These are phyloP conservation scores for Asarcornis scutulata DNA, from an alignment of 2,113 vertebrate genomes.

Conservation along the genomic window DNA sequence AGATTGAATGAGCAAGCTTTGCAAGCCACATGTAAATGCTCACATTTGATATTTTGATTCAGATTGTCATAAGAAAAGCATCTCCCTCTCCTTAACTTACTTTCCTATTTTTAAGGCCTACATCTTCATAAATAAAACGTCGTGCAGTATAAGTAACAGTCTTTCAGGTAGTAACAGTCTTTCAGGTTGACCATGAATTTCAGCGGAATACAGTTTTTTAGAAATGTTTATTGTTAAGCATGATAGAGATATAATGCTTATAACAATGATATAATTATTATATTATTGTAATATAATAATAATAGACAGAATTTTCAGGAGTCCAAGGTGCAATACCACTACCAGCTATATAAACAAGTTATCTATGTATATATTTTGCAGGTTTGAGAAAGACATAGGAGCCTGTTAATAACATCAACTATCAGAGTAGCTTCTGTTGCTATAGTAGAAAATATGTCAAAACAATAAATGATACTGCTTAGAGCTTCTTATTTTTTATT, in stretches of 20 bases:
- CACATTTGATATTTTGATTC: neutral
- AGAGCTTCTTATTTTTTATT: neutral
- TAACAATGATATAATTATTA: too few relatives aligned
- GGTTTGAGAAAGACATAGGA: neutral
- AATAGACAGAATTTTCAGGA: neutral
- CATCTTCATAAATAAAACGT: neutral
- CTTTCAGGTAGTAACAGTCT: neutral
- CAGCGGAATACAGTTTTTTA: neutral
- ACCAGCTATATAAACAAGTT: neutral
- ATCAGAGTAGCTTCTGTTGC: neutral
- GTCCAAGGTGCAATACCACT: neutral
- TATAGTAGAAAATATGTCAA: neutral
- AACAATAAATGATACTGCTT: neutral
- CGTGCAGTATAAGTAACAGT: neutral
- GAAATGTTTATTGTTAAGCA: neutral
- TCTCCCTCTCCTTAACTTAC: neutral
- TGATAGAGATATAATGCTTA: neutral
- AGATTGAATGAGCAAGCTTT: neutral
- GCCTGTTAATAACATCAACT: neutral
- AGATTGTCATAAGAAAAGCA: neutral
- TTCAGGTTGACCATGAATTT: neutral
- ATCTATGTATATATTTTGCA: neutral
- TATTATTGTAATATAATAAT: too few relatives aligned
- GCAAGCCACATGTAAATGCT: neutral
- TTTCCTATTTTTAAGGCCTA: neutral